Evolutionary conservation across 2,113 vertebrate species (phyloP), one percentile per base, ranked within the genome.

Genomic region (Pelecanus crispus): DNA sequence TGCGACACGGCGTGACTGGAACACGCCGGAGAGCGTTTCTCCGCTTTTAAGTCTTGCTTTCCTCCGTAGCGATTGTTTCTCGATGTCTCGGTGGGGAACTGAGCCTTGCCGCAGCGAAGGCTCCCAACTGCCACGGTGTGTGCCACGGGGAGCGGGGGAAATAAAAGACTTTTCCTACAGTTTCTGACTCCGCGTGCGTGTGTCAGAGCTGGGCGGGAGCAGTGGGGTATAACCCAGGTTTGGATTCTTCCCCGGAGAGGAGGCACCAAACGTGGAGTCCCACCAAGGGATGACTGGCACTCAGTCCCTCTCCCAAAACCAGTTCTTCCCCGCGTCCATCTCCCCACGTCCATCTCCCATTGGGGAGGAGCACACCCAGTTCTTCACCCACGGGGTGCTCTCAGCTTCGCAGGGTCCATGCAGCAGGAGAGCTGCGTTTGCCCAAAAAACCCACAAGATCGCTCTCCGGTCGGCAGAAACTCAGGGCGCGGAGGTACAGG

Each of bases 221-320:
- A 24, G 38, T 0, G 0, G 66, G 59, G 3, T 5, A 0, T 1
- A 20, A 62, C 4, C 21, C 21, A 34, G 52, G 36, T 25, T 56
- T 6, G 49, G 79, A 10, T 17, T n/a, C 20, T 9, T 53, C 73
- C 42, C 40, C 1, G 1, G 18, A 44, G 7, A 52, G 28, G 17
- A 62, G 40, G 25, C 42, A 61, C 40, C 32, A 14, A 21, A 15
- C 31, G 44, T 15, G 14, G 49, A 7, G 25, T 9, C 32, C 34
- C 42, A 40, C n/a, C 36, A 26, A 29, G 13, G 20, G 17, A 15
- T 1, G 0, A 18, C 4, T 21, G 1, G 0, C 16, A 6, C 36
- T 44, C 58, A 8, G 13, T n/a, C 34, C 28, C 34, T 29, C 44
- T 45, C 34, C 44, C 28, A 25, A 40, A 36, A 52, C 17, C 38